Percentiles rank a stretch among this genome's conserved stretches.
phyloP scores from a whole-genome alignment of 2,113 vertebrate species.

The Erythrolamprus reginae region DNA sequence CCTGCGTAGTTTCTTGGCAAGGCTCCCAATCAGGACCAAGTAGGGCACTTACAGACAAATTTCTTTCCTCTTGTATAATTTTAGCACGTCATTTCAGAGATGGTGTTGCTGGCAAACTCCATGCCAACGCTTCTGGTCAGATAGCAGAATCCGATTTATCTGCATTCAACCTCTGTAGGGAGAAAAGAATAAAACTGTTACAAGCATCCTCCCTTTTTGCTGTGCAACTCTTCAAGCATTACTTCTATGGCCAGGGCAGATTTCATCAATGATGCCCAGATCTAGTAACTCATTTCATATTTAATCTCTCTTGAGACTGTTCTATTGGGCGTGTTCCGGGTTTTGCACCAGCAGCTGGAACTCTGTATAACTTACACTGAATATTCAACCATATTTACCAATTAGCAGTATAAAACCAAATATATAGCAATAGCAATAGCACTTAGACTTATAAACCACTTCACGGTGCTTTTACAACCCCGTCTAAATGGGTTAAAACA shows the following conservation, averaged over 20 bases:
- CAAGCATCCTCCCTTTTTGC: neutral
- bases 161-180: neutral
- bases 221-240: neutral
- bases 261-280: neutral
- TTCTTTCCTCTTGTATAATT: neutral
- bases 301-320: neutral
- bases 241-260: neutral
- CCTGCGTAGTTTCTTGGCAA: neutral
- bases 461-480: too few relatives aligned
- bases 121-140: neutral
- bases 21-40: neutral
- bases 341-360: neutral
- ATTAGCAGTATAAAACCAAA: accelerated
- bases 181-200: neutral
- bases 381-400: neutral
- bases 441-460: too few relatives aligned
- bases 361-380: neutral
- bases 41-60: neutral
- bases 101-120: neutral
- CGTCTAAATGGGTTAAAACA: too few relatives aligned
- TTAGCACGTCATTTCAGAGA: neutral
- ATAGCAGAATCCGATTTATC: neutral
- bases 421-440: too few relatives aligned
- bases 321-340: neutral
- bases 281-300: neutral